Evolutionary conservation across 2,888 invertebrate genomes (phyloP), one percentile per base, ranked within the genome.

Genomic region (Empis stercorea): DNA sequence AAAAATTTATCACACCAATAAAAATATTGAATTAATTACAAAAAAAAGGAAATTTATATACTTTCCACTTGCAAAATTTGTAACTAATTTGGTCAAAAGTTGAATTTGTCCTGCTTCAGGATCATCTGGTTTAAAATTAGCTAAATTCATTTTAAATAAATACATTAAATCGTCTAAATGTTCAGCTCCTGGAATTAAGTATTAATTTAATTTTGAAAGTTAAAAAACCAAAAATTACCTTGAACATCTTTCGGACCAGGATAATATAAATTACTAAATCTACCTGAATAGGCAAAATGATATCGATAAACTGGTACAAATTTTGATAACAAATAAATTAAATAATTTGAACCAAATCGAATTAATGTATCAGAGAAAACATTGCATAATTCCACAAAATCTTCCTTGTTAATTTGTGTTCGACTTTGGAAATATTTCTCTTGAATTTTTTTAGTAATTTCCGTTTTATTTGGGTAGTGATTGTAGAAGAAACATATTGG

Each of bases 161-260:
- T 75, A 76, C 53, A 74, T 70, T 45, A 75, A 58, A 55, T 76
- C 76, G 53, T 75, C 73, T 54, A 72, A 66, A 54, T 74, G 73
- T 2, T 68, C 69, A 9, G 54, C 59, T 42, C 57, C 59, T 47
- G 38, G 27, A 40, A 48, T 17, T n/a, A 45, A 7, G 34, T 5
- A 27, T 20, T 16, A 27, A 40, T 45, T 20, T 16, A 46, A 43
- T 42, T 30, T 42, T 23, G 16, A 23, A 5, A 14, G 3, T 0
- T 13, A n/a, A n/a, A 7, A 32, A 13, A 44, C 9, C n/a, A n/a
- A n/a, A 14, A 30, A 17, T 37, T 49, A 36, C 46, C 11, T 10
- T 15, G 2, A 23, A 16, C 30, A 47, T 42, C 10, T 56, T 60
- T 43, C 30, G 15, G 60, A 60, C 39, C 56, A 40, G 30, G 44